Conservation (phyloP, 2,113 vertebrate genomes). For the Chlorodrepanis virens region DNA sequence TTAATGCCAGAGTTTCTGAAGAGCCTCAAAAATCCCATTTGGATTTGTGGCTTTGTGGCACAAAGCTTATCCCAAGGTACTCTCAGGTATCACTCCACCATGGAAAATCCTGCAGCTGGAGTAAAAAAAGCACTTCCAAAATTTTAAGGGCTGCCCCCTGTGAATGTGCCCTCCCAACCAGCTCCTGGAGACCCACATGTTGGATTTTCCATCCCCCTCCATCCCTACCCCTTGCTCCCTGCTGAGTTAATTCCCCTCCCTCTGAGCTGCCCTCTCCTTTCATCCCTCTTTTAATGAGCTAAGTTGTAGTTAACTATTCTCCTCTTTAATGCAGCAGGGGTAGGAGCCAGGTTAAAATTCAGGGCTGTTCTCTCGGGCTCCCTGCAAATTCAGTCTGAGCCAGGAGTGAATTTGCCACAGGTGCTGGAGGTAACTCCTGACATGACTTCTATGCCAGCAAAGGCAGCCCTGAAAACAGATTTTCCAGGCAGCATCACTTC, state of each 20-base stretch:
- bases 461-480: background rate
- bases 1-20: background rate
- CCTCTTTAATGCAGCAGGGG: background rate
- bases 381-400: background rate
- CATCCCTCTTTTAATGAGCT: slow-evolving; percentile 17
- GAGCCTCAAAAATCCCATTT: background rate
- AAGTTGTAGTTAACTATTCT: background rate
- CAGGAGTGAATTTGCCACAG: background rate
- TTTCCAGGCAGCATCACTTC: background rate
- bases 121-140: background rate
- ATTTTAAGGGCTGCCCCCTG: background rate
- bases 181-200: background rate
- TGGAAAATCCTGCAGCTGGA: background rate
- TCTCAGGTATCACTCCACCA: background rate
- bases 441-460: background rate
- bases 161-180: background rate
- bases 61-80: background rate
- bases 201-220: background rate
- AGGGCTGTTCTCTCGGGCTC: background rate
- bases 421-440: background rate
- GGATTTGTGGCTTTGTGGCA: background rate
- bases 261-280: slow-evolving; percentile 11
- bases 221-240: background rate
- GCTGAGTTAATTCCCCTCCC: background rate
- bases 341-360: background rate